A percentile compares a stretch with the other conserved stretches of the same genome.
These are phyloP conservation scores for Sminthurides aquaticus DNA, from an alignment of 2,888 invertebrate species.

Conservation along the genomic window DNA sequence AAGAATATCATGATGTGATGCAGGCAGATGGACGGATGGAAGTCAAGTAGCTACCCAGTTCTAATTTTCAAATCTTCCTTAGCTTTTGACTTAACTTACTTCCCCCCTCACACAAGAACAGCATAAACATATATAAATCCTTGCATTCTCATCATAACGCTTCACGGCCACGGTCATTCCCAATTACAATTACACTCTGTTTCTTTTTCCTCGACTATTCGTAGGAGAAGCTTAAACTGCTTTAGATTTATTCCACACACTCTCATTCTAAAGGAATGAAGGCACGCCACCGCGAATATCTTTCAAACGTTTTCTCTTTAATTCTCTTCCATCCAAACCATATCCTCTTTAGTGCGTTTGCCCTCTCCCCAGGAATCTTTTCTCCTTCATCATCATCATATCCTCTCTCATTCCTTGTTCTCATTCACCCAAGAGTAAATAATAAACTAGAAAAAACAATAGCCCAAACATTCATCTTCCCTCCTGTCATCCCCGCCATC, in stretches of 20 bases:
- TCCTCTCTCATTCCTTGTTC: neutral
- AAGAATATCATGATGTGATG: no score
- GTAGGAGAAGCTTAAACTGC: neutral
- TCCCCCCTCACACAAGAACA: neutral
- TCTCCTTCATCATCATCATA: neutral
- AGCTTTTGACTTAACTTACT: neutral
- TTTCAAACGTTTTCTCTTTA: neutral
- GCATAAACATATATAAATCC: no score
- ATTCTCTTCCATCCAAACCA: neutral
- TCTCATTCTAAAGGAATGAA: neutral
- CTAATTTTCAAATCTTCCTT: neutral
- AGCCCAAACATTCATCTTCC: neutral
- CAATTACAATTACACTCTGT: conserved; percentile 4
- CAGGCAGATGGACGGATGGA: neutral
- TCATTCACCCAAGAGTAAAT: neutral
- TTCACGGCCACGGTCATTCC: conserved; percentile 3
- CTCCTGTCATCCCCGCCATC: neutral
- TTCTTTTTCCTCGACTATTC: neutral
- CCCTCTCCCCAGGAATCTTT: neutral
- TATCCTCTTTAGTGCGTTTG: neutral
- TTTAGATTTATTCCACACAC: neutral
- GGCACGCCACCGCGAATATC: neutral
- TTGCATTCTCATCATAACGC: neutral
- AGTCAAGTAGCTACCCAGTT: neutral
- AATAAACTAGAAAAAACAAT: neutral